These are phyloP conservation scores for Drosophila insularis DNA, from an alignment of 1,140 invertebrate genomes.

Conservation along the genomic window DNA sequence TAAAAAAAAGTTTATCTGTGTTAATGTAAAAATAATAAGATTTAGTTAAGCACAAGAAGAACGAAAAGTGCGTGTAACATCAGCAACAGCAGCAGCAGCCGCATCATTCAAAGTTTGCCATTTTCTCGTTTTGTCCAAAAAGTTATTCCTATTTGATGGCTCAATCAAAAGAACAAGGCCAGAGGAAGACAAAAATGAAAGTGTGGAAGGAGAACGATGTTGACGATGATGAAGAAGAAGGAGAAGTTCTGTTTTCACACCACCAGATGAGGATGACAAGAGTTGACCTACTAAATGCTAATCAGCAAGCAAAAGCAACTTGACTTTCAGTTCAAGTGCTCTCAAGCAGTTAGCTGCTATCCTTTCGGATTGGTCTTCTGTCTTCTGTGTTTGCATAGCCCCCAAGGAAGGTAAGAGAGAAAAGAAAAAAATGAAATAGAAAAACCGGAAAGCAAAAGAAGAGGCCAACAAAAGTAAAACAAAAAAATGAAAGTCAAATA, in stretches of 20 bases:
- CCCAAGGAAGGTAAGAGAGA: background rate
- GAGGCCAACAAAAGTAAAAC: constrained; percentile 20
- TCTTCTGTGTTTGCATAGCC: constrained; percentile 26
- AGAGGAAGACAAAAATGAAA: background rate
- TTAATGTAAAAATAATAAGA: constrained; percentile 76
- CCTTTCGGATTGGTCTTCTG: background rate
- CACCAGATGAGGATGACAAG: constrained; percentile 42
- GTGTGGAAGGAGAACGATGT: background rate
- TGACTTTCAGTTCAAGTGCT: constrained; percentile 56
- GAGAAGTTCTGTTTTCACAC: constrained; percentile 26
- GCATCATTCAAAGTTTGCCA: constrained; percentile 30
- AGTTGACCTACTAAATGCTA: constrained; percentile 78
- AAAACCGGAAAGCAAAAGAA: constrained; percentile 21
- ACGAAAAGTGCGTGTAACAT: constrained; percentile 41
- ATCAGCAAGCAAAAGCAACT: constrained; percentile 49
- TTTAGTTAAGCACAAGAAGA: constrained; percentile 53
- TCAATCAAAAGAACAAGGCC: constrained; percentile 1
- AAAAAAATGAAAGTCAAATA: constrained; percentile 66
- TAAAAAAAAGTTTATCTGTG: constrained; percentile 44
- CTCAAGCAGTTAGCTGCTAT: constrained; percentile 10
- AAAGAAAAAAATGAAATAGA: constrained; percentile 35
- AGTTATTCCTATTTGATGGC: constrained; percentile 8
- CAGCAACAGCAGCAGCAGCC: background rate
- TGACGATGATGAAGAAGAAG: background rate
- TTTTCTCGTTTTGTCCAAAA: constrained; percentile 31